These are phyloP conservation scores for Hirudo medicinalis DNA, from an alignment of 1,140 invertebrate genomes.

Conservation along the genomic window DNA sequence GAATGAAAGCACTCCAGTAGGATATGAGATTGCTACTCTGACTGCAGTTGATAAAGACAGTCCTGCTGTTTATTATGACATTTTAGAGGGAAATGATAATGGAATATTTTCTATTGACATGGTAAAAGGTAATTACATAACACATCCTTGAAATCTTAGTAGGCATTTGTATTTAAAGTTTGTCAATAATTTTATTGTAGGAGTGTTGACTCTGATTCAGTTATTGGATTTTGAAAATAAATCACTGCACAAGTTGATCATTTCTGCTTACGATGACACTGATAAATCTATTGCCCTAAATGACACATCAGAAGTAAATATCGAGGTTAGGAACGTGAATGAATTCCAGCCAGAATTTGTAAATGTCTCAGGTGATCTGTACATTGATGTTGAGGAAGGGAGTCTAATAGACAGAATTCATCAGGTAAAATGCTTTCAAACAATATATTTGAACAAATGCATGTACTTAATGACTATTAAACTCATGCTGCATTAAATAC, in stretches of 20 bases:
- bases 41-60: background rate
- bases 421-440: background rate
- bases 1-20: too few relatives aligned
- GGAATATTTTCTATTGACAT: background rate
- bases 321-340: background rate
- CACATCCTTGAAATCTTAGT: background rate
- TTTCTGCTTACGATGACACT: background rate
- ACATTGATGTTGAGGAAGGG: background rate
- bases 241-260: background rate
- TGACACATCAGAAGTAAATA: background rate
- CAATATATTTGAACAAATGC: background rate
- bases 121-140: background rate
- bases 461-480: too few relatives aligned
- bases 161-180: background rate
- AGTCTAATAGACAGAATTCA: background rate
- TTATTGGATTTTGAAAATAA: background rate
- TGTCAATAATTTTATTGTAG: background rate
- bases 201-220: background rate
- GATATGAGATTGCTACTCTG: background rate
- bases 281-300: background rate
- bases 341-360: background rate
- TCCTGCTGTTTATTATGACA: background rate
- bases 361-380: background rate
- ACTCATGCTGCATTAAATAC: background rate
- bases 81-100: background rate